phyloP scores from a whole-genome alignment of 2,797 vertebrate species.

The Jordanella pulchra region DNA sequence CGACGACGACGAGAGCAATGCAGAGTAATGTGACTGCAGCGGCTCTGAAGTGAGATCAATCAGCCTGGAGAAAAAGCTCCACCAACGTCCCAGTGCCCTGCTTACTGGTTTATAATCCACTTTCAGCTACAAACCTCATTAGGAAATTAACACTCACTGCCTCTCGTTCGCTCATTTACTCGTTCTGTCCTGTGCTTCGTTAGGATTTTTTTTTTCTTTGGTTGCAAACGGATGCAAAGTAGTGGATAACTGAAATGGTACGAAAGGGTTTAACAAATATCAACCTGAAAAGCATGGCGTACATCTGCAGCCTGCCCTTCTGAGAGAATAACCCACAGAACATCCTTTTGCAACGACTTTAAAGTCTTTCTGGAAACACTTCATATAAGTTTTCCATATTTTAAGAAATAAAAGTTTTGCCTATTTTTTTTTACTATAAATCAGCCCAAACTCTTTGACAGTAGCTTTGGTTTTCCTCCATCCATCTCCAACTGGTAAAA shows the following conservation, averaged over 20 bases:
- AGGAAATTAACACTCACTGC: slow-evolving; percentile 23
- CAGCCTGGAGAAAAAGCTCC: slow-evolving; percentile 22
- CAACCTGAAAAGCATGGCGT: not conserved
- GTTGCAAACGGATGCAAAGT: not conserved
- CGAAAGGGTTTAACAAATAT: not conserved
- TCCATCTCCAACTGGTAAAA: not conserved
- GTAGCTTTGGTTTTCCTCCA: too few species aligned
- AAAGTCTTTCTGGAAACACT: not conserved
- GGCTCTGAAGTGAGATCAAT: slow-evolving; percentile 42
- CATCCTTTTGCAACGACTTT: not conserved
- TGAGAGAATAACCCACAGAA: not conserved
- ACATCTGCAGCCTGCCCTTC: not conserved
- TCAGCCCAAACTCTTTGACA: not conserved
- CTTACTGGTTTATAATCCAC: slow-evolving; percentile 69
- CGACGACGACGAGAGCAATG: slow-evolving; percentile 9
- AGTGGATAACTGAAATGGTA: not conserved
- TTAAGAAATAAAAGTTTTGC: not conserved
- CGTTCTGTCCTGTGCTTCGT: not conserved
- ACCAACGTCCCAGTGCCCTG: slow-evolving; percentile 56
- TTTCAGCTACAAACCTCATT: slow-evolving; percentile 42
- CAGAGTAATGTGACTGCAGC: slow-evolving; percentile 16
- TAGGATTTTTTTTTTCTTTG: not conserved
- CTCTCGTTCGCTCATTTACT: not conserved
- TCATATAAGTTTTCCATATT: not conserved
- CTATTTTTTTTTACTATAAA: not conserved